Conservation (phyloP, 2,113 vertebrate species). For the Microcebus jonahi region DNA sequence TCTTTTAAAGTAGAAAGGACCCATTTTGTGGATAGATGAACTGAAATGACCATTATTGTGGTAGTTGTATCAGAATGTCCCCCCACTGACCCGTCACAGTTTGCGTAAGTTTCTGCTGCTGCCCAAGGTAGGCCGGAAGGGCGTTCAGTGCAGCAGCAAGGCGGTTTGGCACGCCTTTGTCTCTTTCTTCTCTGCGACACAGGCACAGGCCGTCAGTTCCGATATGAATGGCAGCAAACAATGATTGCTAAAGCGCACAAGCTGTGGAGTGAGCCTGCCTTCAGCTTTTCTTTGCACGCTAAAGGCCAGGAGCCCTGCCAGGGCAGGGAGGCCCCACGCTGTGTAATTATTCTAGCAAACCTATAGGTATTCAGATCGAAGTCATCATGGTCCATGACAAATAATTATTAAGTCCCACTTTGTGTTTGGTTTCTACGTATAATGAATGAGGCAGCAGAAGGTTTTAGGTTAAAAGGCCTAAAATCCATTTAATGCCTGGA, state of each 20-base stretch:
- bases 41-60: neutral
- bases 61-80: neutral
- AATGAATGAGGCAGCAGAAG: constrained; percentile 56
- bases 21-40: neutral
- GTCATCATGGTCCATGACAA: neutral
- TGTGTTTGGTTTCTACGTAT: constrained; percentile 44
- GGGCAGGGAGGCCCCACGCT: neutral
- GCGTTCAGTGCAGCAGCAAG: rapidly evolving
- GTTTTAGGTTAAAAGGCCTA: constrained; percentile 62
- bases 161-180: neutral
- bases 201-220: neutral
- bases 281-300: neutral
- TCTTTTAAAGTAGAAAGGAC: neutral
- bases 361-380: neutral
- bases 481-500: constrained; percentile 72
- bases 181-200: neutral
- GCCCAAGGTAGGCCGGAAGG: rapidly evolving
- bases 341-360: too few relatives aligned
- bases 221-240: neutral
- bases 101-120: rapidly evolving
- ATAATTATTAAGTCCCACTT: constrained; percentile 32
- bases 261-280: neutral
- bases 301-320: neutral
- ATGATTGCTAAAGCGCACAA: neutral
- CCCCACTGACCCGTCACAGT: rapidly evolving